Base-by-base conservation (phyloP, 2,113 vertebrate species). In the Leuciscus idus region DNA sequence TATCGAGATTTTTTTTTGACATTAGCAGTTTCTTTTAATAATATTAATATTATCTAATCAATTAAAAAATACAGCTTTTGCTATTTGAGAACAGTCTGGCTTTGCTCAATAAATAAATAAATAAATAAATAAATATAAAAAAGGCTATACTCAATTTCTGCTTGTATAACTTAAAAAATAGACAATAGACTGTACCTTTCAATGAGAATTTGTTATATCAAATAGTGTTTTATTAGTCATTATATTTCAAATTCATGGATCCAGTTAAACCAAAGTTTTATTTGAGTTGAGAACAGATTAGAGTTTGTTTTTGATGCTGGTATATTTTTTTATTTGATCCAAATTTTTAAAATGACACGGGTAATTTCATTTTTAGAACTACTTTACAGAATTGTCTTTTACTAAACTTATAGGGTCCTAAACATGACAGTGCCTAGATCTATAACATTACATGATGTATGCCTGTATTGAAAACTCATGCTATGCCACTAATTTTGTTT, bases 401-500 rank as follows among this genome's bases (percentile, higher is more conserved):
- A 57, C 6, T 57, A 7, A 57, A 57, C 13, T 72, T 36, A 72
- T 10, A 72, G 68, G 68, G 3, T 17, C 17, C 19, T 70, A 2
- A 23, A 72, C 33, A 72, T 68, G 10, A 36, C 66, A 2, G 0
- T 2, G 7, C 19, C 8, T 39, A 21, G 19, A 39, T 23, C 36
- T 70, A 11, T 2, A 39, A 11, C 17, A 11, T 23, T 72, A 39
- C 4, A 72, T 72, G 33, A 10, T 72, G 21, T 23, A 39, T 72
- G 21, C 21, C 68, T 72, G 19, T 11, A 72, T 0, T 68, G 30
- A 70, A 57, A 23, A 70, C 13, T 2, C 1, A 4, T 78, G 10
- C 50, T 57, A 12, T 78, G 75, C 10, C 19, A n/a, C 28, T 84
- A 28, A 88, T 48, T 26, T 19, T 7, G 26, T 70, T 77, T 70